Evolutionary conservation across 2,888 invertebrate genomes (phyloP), one percentile per base, ranked within the genome.

Genomic region (Tinea pellionella): DNA sequence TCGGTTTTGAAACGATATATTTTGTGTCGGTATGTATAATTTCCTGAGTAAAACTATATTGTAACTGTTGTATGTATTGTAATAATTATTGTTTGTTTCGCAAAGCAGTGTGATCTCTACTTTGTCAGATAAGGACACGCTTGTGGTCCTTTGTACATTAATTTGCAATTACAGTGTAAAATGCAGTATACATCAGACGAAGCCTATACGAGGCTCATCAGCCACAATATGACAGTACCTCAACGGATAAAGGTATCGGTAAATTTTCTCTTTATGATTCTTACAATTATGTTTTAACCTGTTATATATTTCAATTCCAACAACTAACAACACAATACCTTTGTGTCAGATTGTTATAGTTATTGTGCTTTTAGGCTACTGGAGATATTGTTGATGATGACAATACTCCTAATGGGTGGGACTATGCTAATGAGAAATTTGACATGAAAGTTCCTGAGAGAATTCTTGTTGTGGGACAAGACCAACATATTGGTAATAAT

Each of bases 361-460:
- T 42, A 7, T 42, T n/a, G 8, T 15, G 15, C 58, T 68, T 67
- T 59, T 62, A 93, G 80, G 93, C 96, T 61, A 92, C 90, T 65
- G 93, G 93, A 12, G 92, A 92, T 69, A 89, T 85, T 65, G 88
- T 87, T 18, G 92, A 91, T 68, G 90, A 92, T 60, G 92, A 94
- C 60, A 74, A 80, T 67, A 71, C 87, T n/a, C 84, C 90, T 8
- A 90, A 91, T 74, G 89, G 89, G 47, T 93, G 92, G 92, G 88
- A 89, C 66, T 89, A 90, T 73, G 88, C 89, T 63, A 89, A 89
- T 68, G 94, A 95, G 67, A 94, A 93, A 80, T 92, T 94, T 76
- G 93, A 94, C 68, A 97, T 97, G 97, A 93, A 93, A 72, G 97
- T 98, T 41, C 97, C 97, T 1, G 97, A 97, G 72, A 91, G 96